These are phyloP conservation scores for Malthinus flaveolus DNA, from an alignment of 2,888 invertebrate species.

Conservation along the genomic window DNA sequence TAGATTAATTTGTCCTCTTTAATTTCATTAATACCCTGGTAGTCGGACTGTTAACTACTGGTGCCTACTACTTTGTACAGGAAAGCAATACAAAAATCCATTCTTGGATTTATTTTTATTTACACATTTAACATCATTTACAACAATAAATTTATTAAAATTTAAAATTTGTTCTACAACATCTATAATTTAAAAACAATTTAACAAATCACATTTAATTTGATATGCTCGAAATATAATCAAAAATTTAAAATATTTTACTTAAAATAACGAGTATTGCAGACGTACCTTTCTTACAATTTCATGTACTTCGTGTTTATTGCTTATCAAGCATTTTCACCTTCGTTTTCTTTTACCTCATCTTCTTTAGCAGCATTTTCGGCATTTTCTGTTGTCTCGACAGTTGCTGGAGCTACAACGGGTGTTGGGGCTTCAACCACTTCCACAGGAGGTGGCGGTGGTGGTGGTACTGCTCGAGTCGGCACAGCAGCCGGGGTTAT, in stretches of 20 bases:
- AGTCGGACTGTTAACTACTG: no score
- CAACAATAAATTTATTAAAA: not conserved
- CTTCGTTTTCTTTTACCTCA: not conserved
- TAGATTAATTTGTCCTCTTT: no score
- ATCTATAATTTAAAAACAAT: not conserved
- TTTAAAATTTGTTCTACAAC: not conserved
- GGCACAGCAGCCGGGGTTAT: no score
- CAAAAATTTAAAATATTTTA: not conserved
- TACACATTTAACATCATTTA: conserved; percentile 1
- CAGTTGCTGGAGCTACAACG: no score
- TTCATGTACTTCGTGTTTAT: not conserved
- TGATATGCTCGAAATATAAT: not conserved
- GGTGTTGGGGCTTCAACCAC: no score
- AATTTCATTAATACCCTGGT: no score
- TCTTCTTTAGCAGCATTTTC: not conserved
- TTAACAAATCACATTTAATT: conserved; percentile 3
- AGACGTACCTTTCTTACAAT: conserved; percentile 2
- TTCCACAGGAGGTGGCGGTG: no score
- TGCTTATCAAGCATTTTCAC: not conserved
- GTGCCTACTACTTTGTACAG: no score
- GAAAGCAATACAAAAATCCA: not conserved
- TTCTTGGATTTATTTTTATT: not conserved
- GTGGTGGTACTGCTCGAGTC: no score
- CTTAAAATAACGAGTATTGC: conserved; percentile 6
- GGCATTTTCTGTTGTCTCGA: no score